Conservation (phyloP, 1,140 invertebrate species). For the Drosophila guanche region DNA sequence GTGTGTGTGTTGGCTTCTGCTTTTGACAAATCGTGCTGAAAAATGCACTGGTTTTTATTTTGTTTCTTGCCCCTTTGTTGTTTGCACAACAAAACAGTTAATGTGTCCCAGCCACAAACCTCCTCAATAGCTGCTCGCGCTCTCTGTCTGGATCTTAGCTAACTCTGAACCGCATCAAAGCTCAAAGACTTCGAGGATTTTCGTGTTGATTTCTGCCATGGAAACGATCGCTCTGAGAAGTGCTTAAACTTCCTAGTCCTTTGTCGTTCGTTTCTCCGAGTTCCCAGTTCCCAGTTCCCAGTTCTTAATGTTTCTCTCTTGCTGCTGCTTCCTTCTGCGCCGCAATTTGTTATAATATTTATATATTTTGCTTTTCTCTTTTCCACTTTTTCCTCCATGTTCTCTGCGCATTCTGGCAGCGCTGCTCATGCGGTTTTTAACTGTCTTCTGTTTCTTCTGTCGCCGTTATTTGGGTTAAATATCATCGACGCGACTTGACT, state of each 20-base stretch:
- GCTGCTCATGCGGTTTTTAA: not conserved
- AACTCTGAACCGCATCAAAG: conserved; percentile 6
- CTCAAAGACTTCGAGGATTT: too few relatives aligned
- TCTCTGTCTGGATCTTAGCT: not conserved
- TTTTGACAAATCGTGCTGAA: conserved; percentile 66
- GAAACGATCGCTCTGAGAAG: too few relatives aligned
- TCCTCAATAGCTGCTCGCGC: not conserved
- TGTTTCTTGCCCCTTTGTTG: not conserved
- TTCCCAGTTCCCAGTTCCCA: too few relatives aligned
- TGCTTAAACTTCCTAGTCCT: too few relatives aligned
- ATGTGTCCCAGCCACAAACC: conserved; percentile 5
- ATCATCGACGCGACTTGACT: conserved; percentile 35
- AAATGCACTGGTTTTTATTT: conserved; percentile 43
- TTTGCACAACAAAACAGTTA: conserved; percentile 38
- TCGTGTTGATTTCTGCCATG: too few relatives aligned
- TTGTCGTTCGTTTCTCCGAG: too few relatives aligned
- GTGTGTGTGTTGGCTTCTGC: conserved; percentile 24
- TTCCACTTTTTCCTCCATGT: conserved; percentile 11
- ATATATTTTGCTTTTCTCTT: conserved; percentile 4
- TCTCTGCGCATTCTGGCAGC: conserved; percentile 13
- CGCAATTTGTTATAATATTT: not conserved
- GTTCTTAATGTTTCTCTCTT: too few relatives aligned
- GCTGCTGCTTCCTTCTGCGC: conserved; percentile 19
- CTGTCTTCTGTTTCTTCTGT: conserved; percentile 25
- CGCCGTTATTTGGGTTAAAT: conserved; percentile 67